A percentile compares a stretch with the other conserved stretches of the same genome.
These are phyloP conservation scores for Nineta flava DNA, from an alignment of 2,888 invertebrate species.

Conservation along the genomic window DNA sequence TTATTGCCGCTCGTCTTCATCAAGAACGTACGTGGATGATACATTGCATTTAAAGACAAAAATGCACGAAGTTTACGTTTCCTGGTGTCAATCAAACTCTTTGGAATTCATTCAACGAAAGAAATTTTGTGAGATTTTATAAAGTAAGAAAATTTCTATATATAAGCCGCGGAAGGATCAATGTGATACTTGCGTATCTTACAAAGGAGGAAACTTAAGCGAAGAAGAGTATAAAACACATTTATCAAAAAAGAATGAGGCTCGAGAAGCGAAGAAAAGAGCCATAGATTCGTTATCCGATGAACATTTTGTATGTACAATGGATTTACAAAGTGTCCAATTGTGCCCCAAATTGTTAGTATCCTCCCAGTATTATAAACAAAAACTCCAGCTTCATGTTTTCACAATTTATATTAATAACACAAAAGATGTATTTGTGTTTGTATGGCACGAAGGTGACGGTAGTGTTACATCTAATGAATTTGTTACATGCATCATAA, in stretches of 20 bases:
- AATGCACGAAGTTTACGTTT: not conserved
- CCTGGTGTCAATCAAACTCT: not conserved
- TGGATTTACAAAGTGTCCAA: constrained; percentile 7
- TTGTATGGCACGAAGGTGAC: constrained; percentile 16
- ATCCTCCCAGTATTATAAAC: constrained; percentile 18
- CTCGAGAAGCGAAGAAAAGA: not conserved
- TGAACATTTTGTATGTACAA: no score
- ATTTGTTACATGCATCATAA: constrained; percentile 11
- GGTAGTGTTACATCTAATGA: constrained; percentile 12
- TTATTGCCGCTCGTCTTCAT: constrained; percentile 1
- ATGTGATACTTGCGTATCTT: constrained; percentile 11
- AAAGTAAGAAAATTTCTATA: constrained; percentile 12
- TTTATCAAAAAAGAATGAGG: not conserved
- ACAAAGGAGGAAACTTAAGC: constrained; percentile 13
- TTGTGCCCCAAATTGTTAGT: constrained; percentile 12
- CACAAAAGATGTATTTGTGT: constrained; percentile 40
- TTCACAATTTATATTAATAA: constrained; percentile 11
- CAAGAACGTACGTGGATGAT: not conserved
- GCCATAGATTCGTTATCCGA: no score
- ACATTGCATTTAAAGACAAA: not conserved
- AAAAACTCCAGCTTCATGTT: constrained; percentile 17
- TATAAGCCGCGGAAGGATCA: constrained; percentile 14
- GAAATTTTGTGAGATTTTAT: constrained; percentile 10
- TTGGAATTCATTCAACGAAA: not conserved
- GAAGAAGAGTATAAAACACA: constrained; percentile 4